These are phyloP conservation scores for Pachycephala philippinensis DNA, from an alignment of 2,113 vertebrate genomes.

Conservation along the genomic window DNA sequence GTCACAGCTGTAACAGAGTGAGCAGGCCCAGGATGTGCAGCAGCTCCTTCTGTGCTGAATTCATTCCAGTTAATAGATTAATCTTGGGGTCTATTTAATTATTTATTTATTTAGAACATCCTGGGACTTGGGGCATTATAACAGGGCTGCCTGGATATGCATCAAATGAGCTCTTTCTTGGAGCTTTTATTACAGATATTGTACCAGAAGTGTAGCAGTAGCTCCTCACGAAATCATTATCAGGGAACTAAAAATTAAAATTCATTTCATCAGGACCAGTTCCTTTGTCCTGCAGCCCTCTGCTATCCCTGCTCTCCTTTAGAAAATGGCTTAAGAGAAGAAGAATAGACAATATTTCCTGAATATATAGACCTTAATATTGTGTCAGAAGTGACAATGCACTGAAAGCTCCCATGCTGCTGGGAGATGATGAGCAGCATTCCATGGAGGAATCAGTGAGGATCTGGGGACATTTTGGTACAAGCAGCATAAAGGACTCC, in stretches of 20 bases:
- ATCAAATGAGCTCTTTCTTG: background rate
- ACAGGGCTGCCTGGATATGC: background rate
- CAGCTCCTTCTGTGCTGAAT: constrained; percentile 38
- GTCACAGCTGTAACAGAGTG: constrained; percentile 27
- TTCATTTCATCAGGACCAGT: background rate
- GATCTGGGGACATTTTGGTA: background rate
- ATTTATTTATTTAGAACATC: background rate
- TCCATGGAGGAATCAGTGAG: background rate
- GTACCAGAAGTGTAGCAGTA: background rate
- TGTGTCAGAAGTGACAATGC: background rate
- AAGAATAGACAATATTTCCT: background rate
- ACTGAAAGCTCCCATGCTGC: background rate
- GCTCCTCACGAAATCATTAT: background rate
- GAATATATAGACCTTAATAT: background rate
- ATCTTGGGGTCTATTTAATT: background rate
- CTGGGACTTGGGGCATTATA: background rate
- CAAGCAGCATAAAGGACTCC: background rate
- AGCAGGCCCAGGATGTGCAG: constrained; percentile 15
- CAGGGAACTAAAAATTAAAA: background rate
- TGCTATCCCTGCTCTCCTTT: background rate
- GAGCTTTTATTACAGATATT: background rate
- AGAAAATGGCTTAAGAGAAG: background rate
- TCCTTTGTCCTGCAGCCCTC: background rate
- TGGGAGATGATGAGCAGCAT: background rate
- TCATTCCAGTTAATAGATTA: constrained; percentile 33